Evolutionary conservation across 2,113 vertebrate species (phyloP).

Genomic region (Solenodon paradoxus): DNA sequence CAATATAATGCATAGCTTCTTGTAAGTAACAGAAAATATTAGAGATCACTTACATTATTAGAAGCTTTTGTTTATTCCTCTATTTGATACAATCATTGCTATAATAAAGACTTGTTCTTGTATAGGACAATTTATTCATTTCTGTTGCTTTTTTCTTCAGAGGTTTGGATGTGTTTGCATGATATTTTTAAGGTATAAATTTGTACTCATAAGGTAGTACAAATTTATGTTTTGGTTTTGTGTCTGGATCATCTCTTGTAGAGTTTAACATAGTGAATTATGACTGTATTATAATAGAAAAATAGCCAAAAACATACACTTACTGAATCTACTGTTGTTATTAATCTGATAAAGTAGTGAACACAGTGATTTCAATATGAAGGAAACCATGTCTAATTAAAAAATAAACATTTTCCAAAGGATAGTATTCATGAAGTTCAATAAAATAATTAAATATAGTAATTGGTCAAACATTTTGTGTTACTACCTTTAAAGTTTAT

Average conservation of each 20-base stretch:
- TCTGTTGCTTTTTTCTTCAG: neutral
- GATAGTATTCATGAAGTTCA: neutral
- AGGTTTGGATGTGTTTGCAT: neutral
- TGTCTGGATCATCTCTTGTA: neutral
- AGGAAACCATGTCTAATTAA: slow-evolving; percentile 17
- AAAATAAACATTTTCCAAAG: neutral
- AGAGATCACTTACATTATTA: neutral
- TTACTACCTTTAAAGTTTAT: slow-evolving; percentile 25
- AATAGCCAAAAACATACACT: neutral
- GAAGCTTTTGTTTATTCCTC: neutral
- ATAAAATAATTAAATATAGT: neutral
- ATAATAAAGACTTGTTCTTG: neutral
- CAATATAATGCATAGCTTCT: neutral
- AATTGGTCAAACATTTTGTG: neutral
- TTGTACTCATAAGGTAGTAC: neutral
- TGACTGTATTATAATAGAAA: neutral
- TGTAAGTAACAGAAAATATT: neutral
- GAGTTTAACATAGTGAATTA: neutral
- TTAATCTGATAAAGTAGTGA: neutral
- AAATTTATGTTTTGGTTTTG: neutral
- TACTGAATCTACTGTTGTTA: neutral
- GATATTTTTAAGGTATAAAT: neutral
- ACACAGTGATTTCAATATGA: neutral
- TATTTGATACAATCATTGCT: neutral
- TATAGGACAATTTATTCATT: neutral